A percentile compares a stretch with the other conserved stretches of the same genome.
These are phyloP conservation scores for Petrocephalus sullivani DNA, from an alignment of 2,797 vertebrate genomes.

Conservation along the genomic window DNA sequence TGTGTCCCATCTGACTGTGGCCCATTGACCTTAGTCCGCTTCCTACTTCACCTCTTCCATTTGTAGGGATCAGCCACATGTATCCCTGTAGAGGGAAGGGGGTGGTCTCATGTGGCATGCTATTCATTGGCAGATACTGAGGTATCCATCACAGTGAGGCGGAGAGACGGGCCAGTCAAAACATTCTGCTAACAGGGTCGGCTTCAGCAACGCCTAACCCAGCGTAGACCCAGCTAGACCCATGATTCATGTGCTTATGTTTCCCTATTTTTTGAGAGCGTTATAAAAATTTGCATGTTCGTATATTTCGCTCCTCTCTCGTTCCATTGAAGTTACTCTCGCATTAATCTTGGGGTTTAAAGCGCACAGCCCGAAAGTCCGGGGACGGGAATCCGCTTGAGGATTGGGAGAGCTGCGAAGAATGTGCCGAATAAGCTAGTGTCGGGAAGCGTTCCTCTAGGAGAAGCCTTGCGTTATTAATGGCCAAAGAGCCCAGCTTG, in stretches of 20 bases:
- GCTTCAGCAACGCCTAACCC: not conserved
- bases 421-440: constrained; percentile 6
- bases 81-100: not conserved
- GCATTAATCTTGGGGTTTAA: not conserved
- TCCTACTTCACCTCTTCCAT: not conserved
- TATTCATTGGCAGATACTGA: not conserved
- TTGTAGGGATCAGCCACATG: not conserved
- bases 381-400: not conserved
- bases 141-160: not conserved
- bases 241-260: not conserved
- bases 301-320: not conserved
- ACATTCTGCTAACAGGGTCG: not conserved
- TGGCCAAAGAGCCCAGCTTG: not conserved
- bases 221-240: not conserved
- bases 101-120: not conserved
- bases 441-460: not conserved
- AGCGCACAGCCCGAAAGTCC: not conserved
- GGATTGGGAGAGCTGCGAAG: not conserved
- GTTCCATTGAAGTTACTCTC: not conserved
- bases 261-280: not conserved
- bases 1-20: not conserved
- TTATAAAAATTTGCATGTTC: constrained; percentile 12
- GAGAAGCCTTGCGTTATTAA: not conserved
- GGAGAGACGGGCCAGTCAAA: not conserved
- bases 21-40: not conserved